Evolutionary conservation across 2,113 vertebrate genomes (phyloP), one percentile per base, ranked within the genome.

Genomic region (Boleophthalmus pectinirostris): DNA sequence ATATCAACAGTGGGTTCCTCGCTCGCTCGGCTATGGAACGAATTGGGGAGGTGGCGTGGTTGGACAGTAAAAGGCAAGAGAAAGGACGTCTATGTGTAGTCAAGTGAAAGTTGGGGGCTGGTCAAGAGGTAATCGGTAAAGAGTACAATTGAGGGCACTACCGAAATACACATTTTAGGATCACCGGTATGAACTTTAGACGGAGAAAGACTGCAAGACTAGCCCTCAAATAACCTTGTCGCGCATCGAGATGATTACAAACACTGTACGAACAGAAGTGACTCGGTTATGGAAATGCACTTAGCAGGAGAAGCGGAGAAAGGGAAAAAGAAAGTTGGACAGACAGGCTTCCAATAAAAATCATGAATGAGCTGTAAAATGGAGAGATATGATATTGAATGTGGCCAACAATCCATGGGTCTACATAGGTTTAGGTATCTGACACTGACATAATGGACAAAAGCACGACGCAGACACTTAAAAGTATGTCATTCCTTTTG

Each of bases 1-100:
- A 90, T 80, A 77, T 90, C 90, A 92, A 92, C 85, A 92, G 80
- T 75, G 73, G 61, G 77, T 84, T 82, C 74, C 82, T 83, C 77
- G 33, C 82, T 83, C 77, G 43, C 74, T 87, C 77, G 46, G 75
- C 75, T 35, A 47, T 61, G 82, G 76, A 79, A 79, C 51, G 81
- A 64, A 64, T 77, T 23, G 73, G 74, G 81, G 77, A 80, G 83
- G 78, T 83, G 78, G 78, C 58, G 73, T 66, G 73, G 68, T 70
- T 79, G 79, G 51, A 77, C 77, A 72, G 81, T 20, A 35, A 70
- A 20, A 65, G 0, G 57, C 57, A 24, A 12, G 51, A 63, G 4
- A 20, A 51, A 58, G 69, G 43, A 66, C 5, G 21, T 45, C 38
- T 65, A 18, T n/a, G 68, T 56, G 64, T 29, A 24, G 57, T 8